Evolutionary conservation across 2,888 invertebrate genomes (phyloP), one percentile per base, ranked within the genome.

Genomic region (Celastrina argiolus): DNA sequence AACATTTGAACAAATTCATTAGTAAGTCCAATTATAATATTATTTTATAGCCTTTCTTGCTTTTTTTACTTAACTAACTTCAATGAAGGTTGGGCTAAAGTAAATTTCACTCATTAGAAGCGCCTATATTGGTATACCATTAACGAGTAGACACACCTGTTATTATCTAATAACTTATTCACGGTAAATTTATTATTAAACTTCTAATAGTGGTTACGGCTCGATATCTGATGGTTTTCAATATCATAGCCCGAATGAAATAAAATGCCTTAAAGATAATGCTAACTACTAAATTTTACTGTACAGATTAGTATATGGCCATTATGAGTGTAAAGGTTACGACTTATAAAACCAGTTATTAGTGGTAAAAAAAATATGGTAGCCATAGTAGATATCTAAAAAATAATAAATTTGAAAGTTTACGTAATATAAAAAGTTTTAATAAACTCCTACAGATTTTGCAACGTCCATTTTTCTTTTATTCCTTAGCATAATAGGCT

Each of bases 91-190:
- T 39, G 4, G 12, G 36, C 10, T 39, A 26, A 36, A 61, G 36
- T 36, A 36, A 61, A 36, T 61, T 61, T 36, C 39, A 61, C 16
- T 59, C 16, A n/a, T 18, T 36, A 18, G 10, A 61, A 34, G 18
- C 18, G 18, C 18, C 12, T 18, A 18, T 59, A 36, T 36, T 61
- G 18, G 39, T 36, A 61, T 39, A 61, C 61, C 14, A 36, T 59
- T 22, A 61, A 61, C 61, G 6, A 22, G 39, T 36, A 61, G 22
- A 26, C 51, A 26, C 51, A 39, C 16, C 39, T 61, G 39, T 61
- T 61, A 61, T 61, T 61, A 61, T 61, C 22, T 61, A 7, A 61
- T 61, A 36, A 61, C 18, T 39, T 61, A 61, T 61, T 61, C 61
- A 61, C 4, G 10, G 61, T 39, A 10, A 18, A 61, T 61, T 18